Evolutionary conservation across 1,140 invertebrate species (phyloP).

Genomic region (Brachionus calyciflorus): DNA sequence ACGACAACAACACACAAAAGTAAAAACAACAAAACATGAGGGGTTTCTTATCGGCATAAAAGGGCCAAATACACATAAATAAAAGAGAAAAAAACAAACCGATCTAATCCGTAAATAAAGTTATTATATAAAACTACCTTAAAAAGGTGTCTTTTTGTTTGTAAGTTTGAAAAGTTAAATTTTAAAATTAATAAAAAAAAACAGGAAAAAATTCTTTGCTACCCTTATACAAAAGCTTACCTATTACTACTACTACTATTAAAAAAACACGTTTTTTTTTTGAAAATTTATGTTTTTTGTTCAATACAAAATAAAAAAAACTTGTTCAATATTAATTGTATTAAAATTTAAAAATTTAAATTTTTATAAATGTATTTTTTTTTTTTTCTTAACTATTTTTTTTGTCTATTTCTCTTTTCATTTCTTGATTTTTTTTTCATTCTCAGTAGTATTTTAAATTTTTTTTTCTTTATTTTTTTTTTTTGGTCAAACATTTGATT

Average conservation of each 20-base stretch:
- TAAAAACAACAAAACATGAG: too few relatives aligned
- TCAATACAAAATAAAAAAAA: not conserved
- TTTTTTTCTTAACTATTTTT: not conserved
- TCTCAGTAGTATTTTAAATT: constrained; percentile 37
- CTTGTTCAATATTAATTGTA: constrained; percentile 42
- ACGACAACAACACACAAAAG: too few relatives aligned
- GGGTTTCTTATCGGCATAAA: too few relatives aligned
- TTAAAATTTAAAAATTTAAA: constrained; percentile 43
- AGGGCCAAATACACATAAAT: too few relatives aligned
- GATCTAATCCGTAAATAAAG: not conserved
- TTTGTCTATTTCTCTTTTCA: not conserved
- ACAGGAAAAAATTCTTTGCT: not conserved
- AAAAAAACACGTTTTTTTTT: too few relatives aligned
- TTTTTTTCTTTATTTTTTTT: constrained; percentile 12
- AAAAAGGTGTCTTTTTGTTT: too few relatives aligned
- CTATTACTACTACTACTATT: too few relatives aligned
- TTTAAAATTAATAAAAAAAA: not conserved
- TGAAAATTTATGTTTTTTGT: too few relatives aligned
- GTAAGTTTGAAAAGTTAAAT: not conserved
- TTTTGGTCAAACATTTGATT: constrained; percentile 18
- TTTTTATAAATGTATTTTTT: constrained; percentile 44
- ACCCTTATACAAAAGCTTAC: too few relatives aligned
- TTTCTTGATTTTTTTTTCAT: not conserved
- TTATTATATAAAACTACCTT: too few relatives aligned
- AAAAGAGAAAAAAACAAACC: not conserved